Conservation (phyloP, 2,113 vertebrate genomes). For the Heterochromis multidens region DNA sequence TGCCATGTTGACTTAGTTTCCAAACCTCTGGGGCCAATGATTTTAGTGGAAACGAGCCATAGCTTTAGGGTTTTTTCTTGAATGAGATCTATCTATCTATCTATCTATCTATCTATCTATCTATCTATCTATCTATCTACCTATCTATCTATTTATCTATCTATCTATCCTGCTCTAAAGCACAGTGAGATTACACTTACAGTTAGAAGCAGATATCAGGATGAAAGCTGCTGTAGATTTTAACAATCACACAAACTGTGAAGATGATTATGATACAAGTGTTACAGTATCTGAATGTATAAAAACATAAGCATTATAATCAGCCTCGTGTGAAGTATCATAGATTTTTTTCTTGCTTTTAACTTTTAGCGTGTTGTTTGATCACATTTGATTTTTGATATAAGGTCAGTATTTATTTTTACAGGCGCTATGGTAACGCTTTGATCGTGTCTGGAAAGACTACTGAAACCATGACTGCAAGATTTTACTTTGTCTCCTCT, state of each 20-base stretch:
- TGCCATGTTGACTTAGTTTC: slow-evolving; percentile 14
- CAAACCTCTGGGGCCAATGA: not conserved
- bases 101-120: not conserved
- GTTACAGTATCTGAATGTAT: slow-evolving; percentile 44
- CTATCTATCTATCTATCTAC: not conserved
- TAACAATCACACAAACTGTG: slow-evolving; percentile 1
- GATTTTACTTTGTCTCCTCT: not conserved
- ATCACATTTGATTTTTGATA: slow-evolving; percentile 35
- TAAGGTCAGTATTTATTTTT: slow-evolving; percentile 52
- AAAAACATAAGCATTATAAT: not conserved
- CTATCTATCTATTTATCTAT: not conserved
- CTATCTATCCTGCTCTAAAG: not conserved
- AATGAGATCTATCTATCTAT: not conserved
- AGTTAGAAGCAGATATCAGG: not conserved
- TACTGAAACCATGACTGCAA: not conserved
- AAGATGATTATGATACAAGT: slow-evolving; percentile 17
- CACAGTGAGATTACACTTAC: slow-evolving; percentile 4
- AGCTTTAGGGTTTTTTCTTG: not conserved
- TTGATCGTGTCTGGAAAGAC: not conserved
- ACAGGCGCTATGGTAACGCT: not conserved
- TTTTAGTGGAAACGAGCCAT: not conserved
- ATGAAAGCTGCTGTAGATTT: slow-evolving; percentile 9
- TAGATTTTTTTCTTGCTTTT: not conserved
- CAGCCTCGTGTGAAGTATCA: not conserved
- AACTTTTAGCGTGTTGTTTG: not conserved